Base-by-base conservation (phyloP, 2,113 vertebrate genomes). In the Chunga burmeisteri region DNA sequence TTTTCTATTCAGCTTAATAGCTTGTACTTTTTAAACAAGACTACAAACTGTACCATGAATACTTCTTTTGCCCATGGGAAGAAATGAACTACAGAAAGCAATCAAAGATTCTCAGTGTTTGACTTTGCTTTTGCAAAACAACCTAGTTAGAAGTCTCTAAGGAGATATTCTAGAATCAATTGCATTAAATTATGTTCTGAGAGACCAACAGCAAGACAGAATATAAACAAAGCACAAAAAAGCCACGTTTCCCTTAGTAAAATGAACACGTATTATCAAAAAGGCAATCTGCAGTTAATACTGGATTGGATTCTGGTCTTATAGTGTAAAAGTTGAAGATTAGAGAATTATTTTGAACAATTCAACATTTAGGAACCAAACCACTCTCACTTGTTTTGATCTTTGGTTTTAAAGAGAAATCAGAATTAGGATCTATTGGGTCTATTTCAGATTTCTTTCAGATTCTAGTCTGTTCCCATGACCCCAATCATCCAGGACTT, bases 121-220 rank as follows among this genome's bases (percentile, higher is more conserved):
- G 82, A 92, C 75, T 91, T 94, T 67, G 79, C 63, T 83, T 96
- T 88, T 90, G 82, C 63, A 93, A 92, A 97, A 94, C 75, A 94
- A 92, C 52, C 78, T 44, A 83, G 59, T 88, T 86, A 92, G 63
- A 92, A 52, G 52, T 89, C 92, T 93, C 96, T 66, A 84, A 91
- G 86, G 92, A 93, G 86, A 89, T 84, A 92, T 52, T 91, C 40
- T 22, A 84, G 42, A 94, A 83, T 79, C 58, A 82, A 66, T 16
- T 95, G 79, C 75, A 30, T 66, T 96, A 90, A 47, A 86, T 44
- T 58, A 92, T 44, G 16, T 85, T 94, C 70, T 67, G 25, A 72
- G 58, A 90, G 38, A 62, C 80, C 82, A 94, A 90, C 12, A 79
- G 65, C 53, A 81, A 34, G 23, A 44, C 67, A 95, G 85, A 81